These are phyloP conservation scores for Pituophis catenifer DNA, from an alignment of 2,113 vertebrate genomes.

Conservation along the genomic window DNA sequence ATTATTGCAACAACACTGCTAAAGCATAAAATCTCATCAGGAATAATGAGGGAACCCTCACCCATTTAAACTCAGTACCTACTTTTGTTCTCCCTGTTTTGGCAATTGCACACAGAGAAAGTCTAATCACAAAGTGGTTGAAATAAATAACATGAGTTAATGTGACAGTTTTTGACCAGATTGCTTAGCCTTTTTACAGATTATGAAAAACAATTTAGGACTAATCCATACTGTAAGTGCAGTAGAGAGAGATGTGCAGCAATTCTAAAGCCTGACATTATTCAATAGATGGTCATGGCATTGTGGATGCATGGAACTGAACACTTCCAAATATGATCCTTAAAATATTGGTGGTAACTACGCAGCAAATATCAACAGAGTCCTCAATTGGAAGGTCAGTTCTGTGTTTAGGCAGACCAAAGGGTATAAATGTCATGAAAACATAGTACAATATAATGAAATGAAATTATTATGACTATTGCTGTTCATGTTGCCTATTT, in stretches of 20 bases:
- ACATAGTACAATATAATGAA: neutral
- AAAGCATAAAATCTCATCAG: neutral
- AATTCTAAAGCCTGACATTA: neutral
- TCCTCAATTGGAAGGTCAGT: neutral
- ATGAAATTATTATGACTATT: neutral
- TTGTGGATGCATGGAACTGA: neutral
- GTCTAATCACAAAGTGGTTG: neutral
- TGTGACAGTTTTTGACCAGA: constrained; percentile 3
- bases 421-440: neutral
- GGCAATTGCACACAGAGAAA: neutral
- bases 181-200: neutral
- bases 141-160: neutral
- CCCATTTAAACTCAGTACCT: neutral
- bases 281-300: neutral
- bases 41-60: neutral
- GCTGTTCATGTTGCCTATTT: neutral
- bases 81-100: neutral
- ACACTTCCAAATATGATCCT: neutral
- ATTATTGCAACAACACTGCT: neutral
- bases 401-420: neutral
- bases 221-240: neutral
- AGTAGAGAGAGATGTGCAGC: neutral
- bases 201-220: neutral
- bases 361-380: neutral
- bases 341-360: neutral